Base-by-base conservation (phyloP, 1,140 invertebrate genomes). In the Drosophila takahashii region DNA sequence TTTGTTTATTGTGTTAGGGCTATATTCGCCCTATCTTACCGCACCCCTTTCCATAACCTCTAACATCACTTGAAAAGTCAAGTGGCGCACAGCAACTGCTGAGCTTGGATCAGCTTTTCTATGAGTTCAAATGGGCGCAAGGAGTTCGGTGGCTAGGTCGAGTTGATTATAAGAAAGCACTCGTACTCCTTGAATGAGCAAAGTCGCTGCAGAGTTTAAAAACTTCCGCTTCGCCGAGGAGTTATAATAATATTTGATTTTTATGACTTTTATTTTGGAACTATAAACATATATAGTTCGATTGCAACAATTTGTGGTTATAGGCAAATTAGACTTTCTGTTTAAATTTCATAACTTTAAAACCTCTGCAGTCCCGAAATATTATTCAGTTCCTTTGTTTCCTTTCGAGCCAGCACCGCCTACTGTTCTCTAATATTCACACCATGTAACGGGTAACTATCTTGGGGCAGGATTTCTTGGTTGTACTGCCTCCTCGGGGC, bases 211-310 rank as follows among this genome's bases (percentile, higher is more conserved):
- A 79, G 22, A 22, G 22, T 83, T 83, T 84, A 84, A 84, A 79
- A 84, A 84, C 80, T 84, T 84, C 80, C 80, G 80, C 80, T 75
- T 84, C 80, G 66, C 50, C 27, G 41, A 47, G 53, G 76, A 84
- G 22, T 3, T 22, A 22, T 22, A 32, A 9, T 9, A 8, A 32
- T 32, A 0, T 7, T 41, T 41, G 39, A 15, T 41, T 41, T 39
- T 41, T 8, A 7, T 15, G 8, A 16, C 6, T 16, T 15, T 16
- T 15, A 41, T 16, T 3, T 15, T 3, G 8, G 8, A 32, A 9
- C 8, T 32, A 9, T 32, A 8, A 32, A 32, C 29, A 32, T 9
- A 32, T 32, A 32, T 9, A 9, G 29, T 32, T 1, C 8, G 29
- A 32, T 32, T 32, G 29, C 29, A 8, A 9, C 9, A 9, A 32